Conservation (phyloP, 2,797 vertebrate genomes). For the Sebastolobus altivelis region DNA sequence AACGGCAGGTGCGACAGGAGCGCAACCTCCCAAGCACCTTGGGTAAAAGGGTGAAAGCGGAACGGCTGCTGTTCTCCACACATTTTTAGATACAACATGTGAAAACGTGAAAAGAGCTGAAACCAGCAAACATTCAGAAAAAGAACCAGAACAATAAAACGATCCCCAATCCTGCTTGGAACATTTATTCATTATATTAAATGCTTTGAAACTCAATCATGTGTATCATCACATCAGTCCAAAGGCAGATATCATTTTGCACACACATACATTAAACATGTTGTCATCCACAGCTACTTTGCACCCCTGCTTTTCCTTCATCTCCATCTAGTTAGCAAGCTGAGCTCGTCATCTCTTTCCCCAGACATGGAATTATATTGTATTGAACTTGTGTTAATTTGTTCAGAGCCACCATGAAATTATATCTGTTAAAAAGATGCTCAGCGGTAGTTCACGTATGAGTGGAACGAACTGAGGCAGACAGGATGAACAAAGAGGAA, state of each 20-base stretch:
- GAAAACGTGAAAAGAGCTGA: background rate
- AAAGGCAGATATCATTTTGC: conserved; percentile 2
- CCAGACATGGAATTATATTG: conserved; percentile 54
- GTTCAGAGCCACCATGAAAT: conserved; percentile 73
- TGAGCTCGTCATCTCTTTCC: conserved; percentile 32
- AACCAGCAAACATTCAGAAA: background rate
- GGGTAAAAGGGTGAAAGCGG: no score
- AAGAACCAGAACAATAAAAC: background rate
- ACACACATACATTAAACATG: background rate
- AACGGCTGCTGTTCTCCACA: no score
- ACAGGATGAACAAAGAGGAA: conserved; percentile 29
- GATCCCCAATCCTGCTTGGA: background rate
- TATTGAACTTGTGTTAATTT: conserved; percentile 73
- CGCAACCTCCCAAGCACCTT: no score
- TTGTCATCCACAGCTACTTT: background rate
- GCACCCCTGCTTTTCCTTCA: conserved; percentile 36
- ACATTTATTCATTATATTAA: background rate
- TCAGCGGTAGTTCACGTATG: conserved; percentile 21
- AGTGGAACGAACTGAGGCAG: conserved; percentile 44
- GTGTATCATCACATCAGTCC: conserved; percentile 2
- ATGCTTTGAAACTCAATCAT: conserved; percentile 3
- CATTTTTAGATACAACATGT: no score
- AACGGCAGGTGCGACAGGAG: no score
- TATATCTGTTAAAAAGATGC: conserved; percentile 51
- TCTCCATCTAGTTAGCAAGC: conserved; percentile 47